phyloP scores from a whole-genome alignment of 2,797 vertebrate genomes.

The Tragelaphus oryx region DNA sequence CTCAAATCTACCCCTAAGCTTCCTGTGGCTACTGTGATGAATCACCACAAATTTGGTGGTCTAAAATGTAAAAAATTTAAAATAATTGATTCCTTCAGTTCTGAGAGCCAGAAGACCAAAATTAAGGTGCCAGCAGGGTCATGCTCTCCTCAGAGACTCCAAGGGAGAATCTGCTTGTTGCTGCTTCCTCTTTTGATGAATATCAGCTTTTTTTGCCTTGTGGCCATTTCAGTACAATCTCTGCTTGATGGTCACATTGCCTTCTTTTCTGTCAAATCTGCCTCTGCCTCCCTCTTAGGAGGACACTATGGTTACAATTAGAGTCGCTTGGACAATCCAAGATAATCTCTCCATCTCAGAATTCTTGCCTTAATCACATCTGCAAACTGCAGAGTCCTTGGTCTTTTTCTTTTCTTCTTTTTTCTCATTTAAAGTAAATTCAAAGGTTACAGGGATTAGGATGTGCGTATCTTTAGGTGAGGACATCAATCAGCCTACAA shows the following conservation, averaged over 20 bases:
- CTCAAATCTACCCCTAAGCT: not conserved
- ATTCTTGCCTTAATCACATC: not conserved
- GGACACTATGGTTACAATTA: not conserved
- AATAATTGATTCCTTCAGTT: slow-evolving; percentile 22
- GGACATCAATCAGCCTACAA: not conserved
- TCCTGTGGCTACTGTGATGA: not conserved
- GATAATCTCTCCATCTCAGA: not conserved
- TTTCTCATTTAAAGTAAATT: not conserved
- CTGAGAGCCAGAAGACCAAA: not conserved
- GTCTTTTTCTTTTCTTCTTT: not conserved
- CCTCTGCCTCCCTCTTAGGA: not conserved
- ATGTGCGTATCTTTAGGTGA: not conserved
- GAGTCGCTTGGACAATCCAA: not conserved
- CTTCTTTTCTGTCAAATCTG: not conserved
- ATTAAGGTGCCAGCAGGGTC: not conserved
- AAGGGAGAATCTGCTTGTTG: not conserved
- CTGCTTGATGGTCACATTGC: not conserved
- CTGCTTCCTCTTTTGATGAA: not conserved
- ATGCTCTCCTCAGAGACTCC: not conserved
- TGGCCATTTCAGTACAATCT: not conserved
- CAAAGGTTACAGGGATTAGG: not conserved
- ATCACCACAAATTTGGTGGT: not conserved
- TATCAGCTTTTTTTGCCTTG: not conserved
- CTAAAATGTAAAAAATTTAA: not conserved
- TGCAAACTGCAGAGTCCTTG: not conserved